These are phyloP conservation scores for Synanthedon andrenaeformis DNA, from an alignment of 2,888 invertebrate genomes.

Conservation along the genomic window DNA sequence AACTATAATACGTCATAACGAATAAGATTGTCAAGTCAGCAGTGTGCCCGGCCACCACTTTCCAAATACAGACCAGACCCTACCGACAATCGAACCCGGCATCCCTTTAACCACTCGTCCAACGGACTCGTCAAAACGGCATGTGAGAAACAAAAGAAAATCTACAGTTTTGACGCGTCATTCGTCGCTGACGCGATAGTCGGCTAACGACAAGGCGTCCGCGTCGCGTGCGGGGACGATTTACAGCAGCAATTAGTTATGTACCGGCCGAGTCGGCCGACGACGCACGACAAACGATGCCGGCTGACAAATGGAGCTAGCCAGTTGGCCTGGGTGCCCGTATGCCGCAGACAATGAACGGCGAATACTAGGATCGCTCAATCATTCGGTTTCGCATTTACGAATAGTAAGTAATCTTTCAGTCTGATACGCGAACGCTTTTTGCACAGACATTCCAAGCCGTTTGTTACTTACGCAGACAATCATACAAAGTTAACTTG, in stretches of 20 bases:
- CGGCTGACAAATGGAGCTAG: conserved; percentile 44
- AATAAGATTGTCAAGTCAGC: no score
- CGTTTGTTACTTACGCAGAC: neutral
- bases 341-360: conserved; percentile 43
- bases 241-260: conserved; percentile 62
- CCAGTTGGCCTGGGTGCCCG: conserved; percentile 25
- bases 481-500: no score
- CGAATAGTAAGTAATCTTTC: conserved; percentile 20
- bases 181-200: conserved; percentile 1
- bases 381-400: conserved; percentile 38
- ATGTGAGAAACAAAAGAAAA: neutral
- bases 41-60: no score
- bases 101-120: no score
- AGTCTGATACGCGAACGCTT: conserved; percentile 1
- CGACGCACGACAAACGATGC: conserved; percentile 53
- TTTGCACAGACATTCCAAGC: neutral
- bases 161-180: conserved; percentile 11
- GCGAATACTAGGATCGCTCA: conserved; percentile 33
- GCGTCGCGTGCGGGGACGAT: conserved; percentile 43
- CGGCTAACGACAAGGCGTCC: conserved; percentile 2
- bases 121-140: no score
- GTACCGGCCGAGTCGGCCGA: conserved; percentile 26
- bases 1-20: no score
- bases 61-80: no score
- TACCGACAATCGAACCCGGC: no score